Evolutionary conservation across 2,888 invertebrate genomes (phyloP).

Genomic region (Cheilosia grossa): DNA sequence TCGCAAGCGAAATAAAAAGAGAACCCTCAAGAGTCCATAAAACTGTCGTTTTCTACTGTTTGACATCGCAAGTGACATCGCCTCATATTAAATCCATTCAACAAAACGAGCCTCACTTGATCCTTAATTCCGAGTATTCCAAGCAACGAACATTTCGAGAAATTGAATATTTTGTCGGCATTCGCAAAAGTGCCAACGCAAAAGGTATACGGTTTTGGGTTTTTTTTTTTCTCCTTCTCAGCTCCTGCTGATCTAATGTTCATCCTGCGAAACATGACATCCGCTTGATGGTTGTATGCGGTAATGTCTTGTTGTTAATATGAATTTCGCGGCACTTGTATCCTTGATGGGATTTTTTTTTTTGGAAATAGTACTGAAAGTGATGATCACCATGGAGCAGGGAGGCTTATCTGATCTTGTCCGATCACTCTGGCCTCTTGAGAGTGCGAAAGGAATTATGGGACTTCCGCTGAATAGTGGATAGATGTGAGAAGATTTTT

Average conservation of each 20-base stretch:
- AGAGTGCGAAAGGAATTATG: not conserved
- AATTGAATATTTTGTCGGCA: constrained; percentile 70
- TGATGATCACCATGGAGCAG: not conserved
- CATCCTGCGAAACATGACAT: constrained; percentile 43
- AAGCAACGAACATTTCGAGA: constrained; percentile 35
- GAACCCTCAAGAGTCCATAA: constrained; percentile 67
- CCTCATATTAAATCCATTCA: constrained; percentile 51
- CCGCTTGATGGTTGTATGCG: constrained; percentile 27
- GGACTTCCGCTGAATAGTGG: not conserved
- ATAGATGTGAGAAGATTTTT: not conserved
- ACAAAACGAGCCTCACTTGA: constrained; percentile 32
- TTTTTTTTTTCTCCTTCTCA: constrained; percentile 10
- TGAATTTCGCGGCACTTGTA: constrained; percentile 32
- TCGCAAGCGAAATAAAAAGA: constrained; percentile 35
- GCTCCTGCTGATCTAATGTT: constrained; percentile 54
- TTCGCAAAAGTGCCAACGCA: constrained; percentile 55
- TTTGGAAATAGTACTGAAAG: not conserved
- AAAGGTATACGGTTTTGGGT: not conserved
- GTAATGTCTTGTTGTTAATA: constrained; percentile 9
- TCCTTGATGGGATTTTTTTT: not conserved
- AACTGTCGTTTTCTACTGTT: constrained; percentile 60
- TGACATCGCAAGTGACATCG: constrained; percentile 22
- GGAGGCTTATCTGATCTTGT: not conserved
- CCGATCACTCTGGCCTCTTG: not conserved
- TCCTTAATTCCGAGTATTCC: constrained; percentile 71